Conservation (phyloP, 1,140 invertebrate genomes). For the Chironomus tepperi region DNA sequence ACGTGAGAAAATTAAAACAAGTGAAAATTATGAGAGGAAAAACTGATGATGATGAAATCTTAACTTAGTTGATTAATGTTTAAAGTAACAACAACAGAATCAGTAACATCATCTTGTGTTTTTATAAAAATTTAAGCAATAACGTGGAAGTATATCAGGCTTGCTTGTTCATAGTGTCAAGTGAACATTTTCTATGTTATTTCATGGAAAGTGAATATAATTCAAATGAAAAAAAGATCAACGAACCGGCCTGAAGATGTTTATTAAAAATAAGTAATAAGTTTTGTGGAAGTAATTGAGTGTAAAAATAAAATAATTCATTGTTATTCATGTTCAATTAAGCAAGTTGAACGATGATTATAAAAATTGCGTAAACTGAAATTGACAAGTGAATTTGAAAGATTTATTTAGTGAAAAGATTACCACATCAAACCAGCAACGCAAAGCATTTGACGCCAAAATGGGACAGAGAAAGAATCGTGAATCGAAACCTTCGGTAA, state of each 20-base stretch:
- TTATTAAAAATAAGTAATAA: not conserved
- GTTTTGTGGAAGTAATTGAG: not conserved
- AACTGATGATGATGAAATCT: too few relatives aligned
- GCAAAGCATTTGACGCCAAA: too few relatives aligned
- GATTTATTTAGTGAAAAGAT: not conserved
- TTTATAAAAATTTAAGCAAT: too few relatives aligned
- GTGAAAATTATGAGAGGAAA: too few relatives aligned
- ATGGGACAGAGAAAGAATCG: not conserved
- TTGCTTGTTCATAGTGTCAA: not conserved
- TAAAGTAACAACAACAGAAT: not conserved
- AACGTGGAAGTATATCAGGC: too few relatives aligned
- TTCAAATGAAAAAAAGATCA: not conserved
- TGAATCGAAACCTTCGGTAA: conserved; percentile 15
- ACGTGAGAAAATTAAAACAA: not conserved
- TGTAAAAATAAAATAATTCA: not conserved
- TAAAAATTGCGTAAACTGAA: not conserved
- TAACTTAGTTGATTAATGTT: too few relatives aligned
- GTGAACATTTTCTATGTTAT: too few relatives aligned
- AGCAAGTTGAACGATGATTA: not conserved
- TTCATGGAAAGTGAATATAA: not conserved
- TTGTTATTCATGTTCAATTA: not conserved
- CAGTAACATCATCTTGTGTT: too few relatives aligned
- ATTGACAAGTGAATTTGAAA: not conserved
- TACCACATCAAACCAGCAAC: too few relatives aligned
- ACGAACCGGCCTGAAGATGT: not conserved